A percentile compares a stretch with the other conserved stretches of the same genome.
Evolutionary conservation across 2,113 vertebrate genomes (phyloP).

Genomic region (Psammodynastes pulverulentus): DNA sequence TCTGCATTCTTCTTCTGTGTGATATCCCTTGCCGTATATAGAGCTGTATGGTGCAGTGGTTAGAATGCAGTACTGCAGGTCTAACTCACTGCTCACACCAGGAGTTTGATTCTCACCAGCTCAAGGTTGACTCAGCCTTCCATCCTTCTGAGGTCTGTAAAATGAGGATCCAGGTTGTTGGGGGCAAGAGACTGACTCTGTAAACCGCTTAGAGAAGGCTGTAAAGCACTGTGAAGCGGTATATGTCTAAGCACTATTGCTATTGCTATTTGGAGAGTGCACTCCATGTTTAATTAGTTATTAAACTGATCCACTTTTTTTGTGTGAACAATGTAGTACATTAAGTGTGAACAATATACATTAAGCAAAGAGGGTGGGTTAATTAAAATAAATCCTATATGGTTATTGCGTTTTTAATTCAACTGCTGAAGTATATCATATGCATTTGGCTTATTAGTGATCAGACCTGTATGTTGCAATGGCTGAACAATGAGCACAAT

Average conservation of each 20-base stretch:
- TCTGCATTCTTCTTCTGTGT: not conserved
- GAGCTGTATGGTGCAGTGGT: no score
- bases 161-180: no score
- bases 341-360: not conserved
- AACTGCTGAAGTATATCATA: not conserved
- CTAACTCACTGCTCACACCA: no score
- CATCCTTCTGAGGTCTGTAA: no score
- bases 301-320: not conserved
- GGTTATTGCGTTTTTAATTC: not conserved
- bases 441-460: not conserved
- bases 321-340: not conserved
- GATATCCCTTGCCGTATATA: not conserved
- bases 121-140: no score
- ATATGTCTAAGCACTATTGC: no score
- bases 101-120: no score
- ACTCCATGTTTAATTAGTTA: not conserved
- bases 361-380: not conserved
- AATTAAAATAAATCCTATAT: not conserved
- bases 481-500: not conserved
- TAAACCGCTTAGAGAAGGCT: no score
- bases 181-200: no score
- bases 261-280: no score
- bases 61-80: no score
- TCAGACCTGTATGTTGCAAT: not conserved
- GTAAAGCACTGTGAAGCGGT: no score